These are phyloP conservation scores for Mythimna lalbum DNA, from an alignment of 2,888 invertebrate species.

Conservation along the genomic window DNA sequence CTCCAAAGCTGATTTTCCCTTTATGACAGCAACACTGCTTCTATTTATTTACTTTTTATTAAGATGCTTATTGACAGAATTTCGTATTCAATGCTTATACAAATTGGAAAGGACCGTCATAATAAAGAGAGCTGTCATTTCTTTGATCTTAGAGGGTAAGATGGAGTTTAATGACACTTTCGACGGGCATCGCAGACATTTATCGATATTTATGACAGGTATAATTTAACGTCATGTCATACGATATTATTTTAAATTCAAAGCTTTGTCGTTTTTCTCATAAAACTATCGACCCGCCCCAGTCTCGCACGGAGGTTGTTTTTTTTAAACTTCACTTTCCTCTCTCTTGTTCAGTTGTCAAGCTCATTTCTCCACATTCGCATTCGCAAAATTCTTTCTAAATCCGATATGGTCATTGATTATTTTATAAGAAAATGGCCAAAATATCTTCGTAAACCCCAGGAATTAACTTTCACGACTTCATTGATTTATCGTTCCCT, in stretches of 20 bases:
- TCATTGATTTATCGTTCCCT: constrained; percentile 41
- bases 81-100: constrained; percentile 53
- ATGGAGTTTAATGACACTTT: background rate
- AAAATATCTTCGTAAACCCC: background rate
- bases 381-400: background rate
- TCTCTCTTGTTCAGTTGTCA: too few relatives aligned
- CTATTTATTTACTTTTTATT: constrained; percentile 71
- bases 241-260: background rate
- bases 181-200: background rate
- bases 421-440: background rate
- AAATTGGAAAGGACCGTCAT: constrained; percentile 39
- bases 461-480: constrained; percentile 7
- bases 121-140: constrained; percentile 31
- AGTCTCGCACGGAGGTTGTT: too few relatives aligned
- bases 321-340: too few relatives aligned
- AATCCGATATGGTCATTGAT: background rate
- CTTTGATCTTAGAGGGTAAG: constrained; percentile 26
- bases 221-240: background rate
- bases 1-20: constrained; percentile 82
- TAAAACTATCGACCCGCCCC: too few relatives aligned
- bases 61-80: constrained; percentile 69
- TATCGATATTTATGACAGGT: constrained; percentile 1
- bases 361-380: too few relatives aligned
- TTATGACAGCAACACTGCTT: constrained; percentile 75
- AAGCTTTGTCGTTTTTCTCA: background rate